Conservation (phyloP, 2,888 invertebrate genomes). For the Cordilura impudica region DNA sequence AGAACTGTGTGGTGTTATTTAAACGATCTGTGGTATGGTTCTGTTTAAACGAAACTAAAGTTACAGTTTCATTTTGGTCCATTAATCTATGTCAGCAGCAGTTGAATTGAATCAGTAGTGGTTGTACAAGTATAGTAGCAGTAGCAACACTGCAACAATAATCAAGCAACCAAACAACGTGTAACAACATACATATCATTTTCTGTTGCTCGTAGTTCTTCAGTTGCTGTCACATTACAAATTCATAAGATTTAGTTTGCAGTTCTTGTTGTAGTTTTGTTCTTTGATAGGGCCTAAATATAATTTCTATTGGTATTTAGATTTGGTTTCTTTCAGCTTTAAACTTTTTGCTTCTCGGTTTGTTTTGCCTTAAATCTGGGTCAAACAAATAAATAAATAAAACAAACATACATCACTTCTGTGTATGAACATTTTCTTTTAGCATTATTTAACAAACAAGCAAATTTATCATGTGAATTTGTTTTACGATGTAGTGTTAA, state of each 20-base stretch:
- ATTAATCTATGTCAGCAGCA: slow-evolving; percentile 63
- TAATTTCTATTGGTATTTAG: slow-evolving; percentile 59
- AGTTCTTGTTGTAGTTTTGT: slow-evolving; percentile 12
- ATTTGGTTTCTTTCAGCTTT: slow-evolving; percentile 59
- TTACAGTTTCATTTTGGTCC: slow-evolving; percentile 57
- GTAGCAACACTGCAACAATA: slow-evolving; percentile 13
- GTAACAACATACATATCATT: slow-evolving; percentile 9
- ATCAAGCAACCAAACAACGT: slow-evolving; percentile 2
- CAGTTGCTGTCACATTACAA: slow-evolving; percentile 61
- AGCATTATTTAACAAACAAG: slow-evolving; percentile 49
- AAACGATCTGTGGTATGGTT: slow-evolving; percentile 5
- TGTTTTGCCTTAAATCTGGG: slow-evolving; percentile 52
- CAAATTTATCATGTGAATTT: slow-evolving; percentile 57
- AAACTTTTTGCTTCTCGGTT: slow-evolving; percentile 21
- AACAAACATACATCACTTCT: slow-evolving; percentile 22
- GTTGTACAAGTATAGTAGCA: background rate
- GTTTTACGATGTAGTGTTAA: slow-evolving; percentile 38
- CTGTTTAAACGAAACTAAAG: slow-evolving; percentile 45
- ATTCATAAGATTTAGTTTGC: slow-evolving; percentile 60
- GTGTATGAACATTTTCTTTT: background rate
- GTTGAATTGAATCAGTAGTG: slow-evolving; percentile 31
- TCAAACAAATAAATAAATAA: slow-evolving; percentile 60
- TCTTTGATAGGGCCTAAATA: slow-evolving; percentile 37
- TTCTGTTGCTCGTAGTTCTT: slow-evolving; percentile 35
- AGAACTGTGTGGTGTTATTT: background rate